Evolutionary conservation across 2,888 invertebrate species (phyloP).

Genomic region (Diaperis boleti): DNA sequence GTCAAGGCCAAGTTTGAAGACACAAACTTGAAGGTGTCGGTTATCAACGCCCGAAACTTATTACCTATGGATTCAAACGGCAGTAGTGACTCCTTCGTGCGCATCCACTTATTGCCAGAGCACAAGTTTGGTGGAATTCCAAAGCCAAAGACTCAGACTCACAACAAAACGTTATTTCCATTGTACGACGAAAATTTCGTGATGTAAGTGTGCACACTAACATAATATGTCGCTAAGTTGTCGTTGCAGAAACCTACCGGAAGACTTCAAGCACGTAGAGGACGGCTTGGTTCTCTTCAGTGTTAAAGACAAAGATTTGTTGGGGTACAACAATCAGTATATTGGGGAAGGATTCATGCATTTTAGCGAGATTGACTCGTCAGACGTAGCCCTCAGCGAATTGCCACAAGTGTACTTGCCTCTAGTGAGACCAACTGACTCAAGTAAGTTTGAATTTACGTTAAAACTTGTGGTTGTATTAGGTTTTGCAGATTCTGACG

Average conservation of each 20-base stretch:
- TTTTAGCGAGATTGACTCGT: constrained; percentile 80
- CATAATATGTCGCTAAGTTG: constrained; percentile 7
- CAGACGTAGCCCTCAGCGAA: constrained; percentile 71
- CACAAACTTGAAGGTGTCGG: constrained; percentile 81
- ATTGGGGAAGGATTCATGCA: constrained; percentile 93
- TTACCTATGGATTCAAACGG: constrained; percentile 90
- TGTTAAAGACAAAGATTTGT: constrained; percentile 95
- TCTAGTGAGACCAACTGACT: constrained; percentile 76
- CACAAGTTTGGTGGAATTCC: constrained; percentile 82
- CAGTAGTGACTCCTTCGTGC: constrained; percentile 94
- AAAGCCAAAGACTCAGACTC: constrained; percentile 89
- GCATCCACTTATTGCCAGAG: constrained; percentile 86
- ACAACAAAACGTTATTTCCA: constrained; percentile 93
- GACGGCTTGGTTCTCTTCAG: constrained; percentile 88
- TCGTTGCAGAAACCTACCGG: constrained; percentile 73
- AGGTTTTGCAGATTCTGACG: constrained; percentile 73
- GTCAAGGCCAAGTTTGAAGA: constrained; percentile 81
- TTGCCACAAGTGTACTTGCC: constrained; percentile 81
- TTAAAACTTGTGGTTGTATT: too few species aligned
- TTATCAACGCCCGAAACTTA: constrained; percentile 91
- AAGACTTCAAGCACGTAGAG: constrained; percentile 77
- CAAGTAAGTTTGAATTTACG: constrained; percentile 68
- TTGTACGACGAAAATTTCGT: constrained; percentile 95
- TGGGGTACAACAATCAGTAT: constrained; percentile 92
- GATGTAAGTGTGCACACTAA: constrained; percentile 83